A percentile compares a stretch with the other conserved stretches of the same genome.
Conservation (phyloP, 1,140 invertebrate genomes). For the Lepidotrigona ventralis region DNA sequence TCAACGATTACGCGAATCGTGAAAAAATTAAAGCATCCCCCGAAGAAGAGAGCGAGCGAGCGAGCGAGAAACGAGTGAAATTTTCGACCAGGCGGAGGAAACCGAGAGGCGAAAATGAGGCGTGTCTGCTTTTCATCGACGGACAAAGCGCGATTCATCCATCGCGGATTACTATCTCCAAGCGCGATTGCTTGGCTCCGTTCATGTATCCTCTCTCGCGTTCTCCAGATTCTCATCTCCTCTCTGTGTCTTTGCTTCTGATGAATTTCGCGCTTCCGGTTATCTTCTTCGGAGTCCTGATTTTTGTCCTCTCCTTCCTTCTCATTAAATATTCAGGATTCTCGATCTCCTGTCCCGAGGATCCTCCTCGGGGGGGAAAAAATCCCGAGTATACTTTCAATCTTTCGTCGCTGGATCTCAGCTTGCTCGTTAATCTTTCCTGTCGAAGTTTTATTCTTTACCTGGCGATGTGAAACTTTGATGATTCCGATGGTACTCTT, state of each 20-base stretch:
- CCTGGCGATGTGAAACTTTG: neutral
- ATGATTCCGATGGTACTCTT: neutral
- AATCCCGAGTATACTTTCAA: no score
- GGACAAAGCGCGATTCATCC: conserved; percentile 55
- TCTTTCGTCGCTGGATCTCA: neutral
- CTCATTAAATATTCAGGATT: no score
- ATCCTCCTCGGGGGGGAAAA: no score
- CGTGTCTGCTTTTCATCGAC: conserved; percentile 42
- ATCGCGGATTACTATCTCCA: conserved; percentile 49
- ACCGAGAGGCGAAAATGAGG: conserved; percentile 32
- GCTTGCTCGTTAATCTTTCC: conserved; percentile 5
- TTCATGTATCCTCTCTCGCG: conserved; percentile 29
- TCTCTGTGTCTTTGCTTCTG: conserved; percentile 6
- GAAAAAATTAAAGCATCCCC: conserved; percentile 44
- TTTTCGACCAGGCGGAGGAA: neutral
- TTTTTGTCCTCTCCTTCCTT: neutral
- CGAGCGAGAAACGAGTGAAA: neutral
- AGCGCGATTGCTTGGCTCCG: conserved; percentile 51
- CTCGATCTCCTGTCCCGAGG: no score
- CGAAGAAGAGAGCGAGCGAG: no score
- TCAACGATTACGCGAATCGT: conserved; percentile 4
- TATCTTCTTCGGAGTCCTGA: conserved; percentile 1
- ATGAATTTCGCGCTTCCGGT: neutral
- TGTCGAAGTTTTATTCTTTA: neutral
- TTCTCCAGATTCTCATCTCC: conserved; percentile 26